A percentile compares a stretch with the other conserved stretches of the same genome.
These are phyloP conservation scores for Galaxea fascicularis DNA, from an alignment of 92 coral and sea anemone genomes.

Conservation along the genomic window DNA sequence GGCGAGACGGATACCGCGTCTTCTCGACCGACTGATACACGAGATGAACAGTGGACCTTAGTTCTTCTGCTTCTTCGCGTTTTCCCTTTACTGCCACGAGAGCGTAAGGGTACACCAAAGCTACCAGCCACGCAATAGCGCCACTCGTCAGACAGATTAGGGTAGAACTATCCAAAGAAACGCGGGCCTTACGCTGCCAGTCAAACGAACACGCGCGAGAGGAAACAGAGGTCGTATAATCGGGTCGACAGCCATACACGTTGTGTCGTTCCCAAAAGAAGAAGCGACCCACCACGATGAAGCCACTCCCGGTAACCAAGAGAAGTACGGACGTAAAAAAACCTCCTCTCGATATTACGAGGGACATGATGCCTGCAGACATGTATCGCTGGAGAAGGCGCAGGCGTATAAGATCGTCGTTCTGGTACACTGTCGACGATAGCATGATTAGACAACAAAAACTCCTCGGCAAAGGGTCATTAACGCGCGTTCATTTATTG, in stretches of 20 bases:
- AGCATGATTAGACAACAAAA: background rate
- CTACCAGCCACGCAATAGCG: background rate
- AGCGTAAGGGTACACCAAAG: background rate
- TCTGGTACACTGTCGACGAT: background rate
- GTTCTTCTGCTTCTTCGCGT: constrained; percentile 7
- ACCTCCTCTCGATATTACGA: constrained; percentile 1
- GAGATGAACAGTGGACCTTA: background rate
- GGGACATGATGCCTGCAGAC: background rate
- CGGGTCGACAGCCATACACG: constrained; percentile 8
- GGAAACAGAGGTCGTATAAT: background rate
- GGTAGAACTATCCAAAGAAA: background rate
- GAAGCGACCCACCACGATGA: background rate
- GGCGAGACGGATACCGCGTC: background rate
- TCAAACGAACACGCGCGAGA: background rate
- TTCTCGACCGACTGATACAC: background rate
- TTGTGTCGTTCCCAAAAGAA: constrained; percentile 17
- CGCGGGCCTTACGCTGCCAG: background rate
- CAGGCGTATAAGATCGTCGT: background rate
- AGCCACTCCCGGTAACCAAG: background rate
- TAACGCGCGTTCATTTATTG: background rate
- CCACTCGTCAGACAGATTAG: background rate
- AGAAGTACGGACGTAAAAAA: background rate
- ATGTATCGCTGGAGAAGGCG: constrained; percentile 12
- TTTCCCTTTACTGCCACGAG: background rate
- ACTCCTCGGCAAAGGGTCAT: background rate